Evolutionary conservation across 53 echinoderm and acorn worm species (phyloP).

Genomic region (Arbacia lixula): DNA sequence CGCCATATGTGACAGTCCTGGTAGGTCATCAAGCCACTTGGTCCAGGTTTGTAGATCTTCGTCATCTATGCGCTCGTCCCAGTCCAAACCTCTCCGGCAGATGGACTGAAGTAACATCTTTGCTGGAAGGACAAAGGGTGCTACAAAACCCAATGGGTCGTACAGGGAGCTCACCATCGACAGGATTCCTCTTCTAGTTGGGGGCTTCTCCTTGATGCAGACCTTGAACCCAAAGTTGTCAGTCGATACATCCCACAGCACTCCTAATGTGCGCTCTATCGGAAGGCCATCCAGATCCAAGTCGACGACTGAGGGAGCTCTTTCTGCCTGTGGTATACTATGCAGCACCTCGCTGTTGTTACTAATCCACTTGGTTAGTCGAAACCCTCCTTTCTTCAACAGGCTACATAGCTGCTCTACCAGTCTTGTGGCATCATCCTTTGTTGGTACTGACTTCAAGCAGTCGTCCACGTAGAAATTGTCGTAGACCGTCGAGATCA

Average conservation of each 20-base stretch:
- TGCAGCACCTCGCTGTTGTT: slow-evolving; percentile 59
- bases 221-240: slow-evolving; percentile 62
- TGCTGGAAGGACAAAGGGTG: slow-evolving; percentile 63
- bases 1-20: not conserved
- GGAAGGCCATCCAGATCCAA: slow-evolving; percentile 62
- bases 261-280: slow-evolving; percentile 53
- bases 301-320: slow-evolving; percentile 55
- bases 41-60: slow-evolving; percentile 54
- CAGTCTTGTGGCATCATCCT: slow-evolving; percentile 48
- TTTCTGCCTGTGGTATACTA: slow-evolving; percentile 59
- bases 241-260: slow-evolving; percentile 61
- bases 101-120: slow-evolving; percentile 58
- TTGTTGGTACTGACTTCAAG: slow-evolving; percentile 49
- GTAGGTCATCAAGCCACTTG: slow-evolving; percentile 42
- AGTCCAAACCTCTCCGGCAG: slow-evolving; percentile 40
- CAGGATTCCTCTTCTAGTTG: slow-evolving; percentile 57
- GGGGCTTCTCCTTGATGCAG: slow-evolving; percentile 41
- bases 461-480: slow-evolving; percentile 73
- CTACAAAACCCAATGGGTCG: slow-evolving; percentile 68
- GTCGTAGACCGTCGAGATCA: not conserved
- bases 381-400: slow-evolving; percentile 68
- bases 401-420: slow-evolving; percentile 47
- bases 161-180: slow-evolving; percentile 63
- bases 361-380: slow-evolving; percentile 71
- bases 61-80: slow-evolving; percentile 50